Evolutionary conservation across 2,797 vertebrate species (phyloP), one percentile per base, ranked within the genome.

Genomic region (Chelmon rostratus): DNA sequence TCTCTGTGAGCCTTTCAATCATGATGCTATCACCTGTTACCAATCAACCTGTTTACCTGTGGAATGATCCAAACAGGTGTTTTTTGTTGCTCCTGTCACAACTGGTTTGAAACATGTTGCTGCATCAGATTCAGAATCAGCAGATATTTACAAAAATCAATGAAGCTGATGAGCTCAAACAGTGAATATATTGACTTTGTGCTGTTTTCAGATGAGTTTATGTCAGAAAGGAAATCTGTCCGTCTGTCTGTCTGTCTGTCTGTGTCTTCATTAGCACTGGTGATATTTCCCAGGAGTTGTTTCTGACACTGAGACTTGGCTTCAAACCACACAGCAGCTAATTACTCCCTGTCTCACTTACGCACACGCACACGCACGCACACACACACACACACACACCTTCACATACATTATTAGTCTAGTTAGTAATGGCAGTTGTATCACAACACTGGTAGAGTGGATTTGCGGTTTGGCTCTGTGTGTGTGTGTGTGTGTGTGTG

Each of bases 261-360:
- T 52, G 35, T 56, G 16, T 66, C 31, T 52, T 42, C 28, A 28
- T 68, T 21, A 67, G 54, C 46, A 13, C 21, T 25, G 64, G 63
- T 57, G 73, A 61, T 35, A 28, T 44, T 66, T 66, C 53, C 31
- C 62, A 50, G 63, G 58, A 76, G 42, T 47, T 25, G 53, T 58
- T 82, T 50, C 56, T 62, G 54, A 66, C 67, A 66, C 73, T 6
- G 38, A 74, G 52, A 76, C 64, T 25, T 50, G 62, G 42, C 73
- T 77, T 50, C 68, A 50, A 63, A 68, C 42, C 57, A 68, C 53
- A 65, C 31, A 33, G 57, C 37, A 65, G 40, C 52, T 78, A 64
- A 71, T 68, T 37, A 57, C 31, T 12, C 5, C 5, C 67, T 54
- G 21, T 3, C 16, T 13, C 42, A 15, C 68, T 4, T 33, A 31